Evolutionary conservation across 1,140 invertebrate genomes (phyloP).

Genomic region (Drosophila ohnishii): DNA sequence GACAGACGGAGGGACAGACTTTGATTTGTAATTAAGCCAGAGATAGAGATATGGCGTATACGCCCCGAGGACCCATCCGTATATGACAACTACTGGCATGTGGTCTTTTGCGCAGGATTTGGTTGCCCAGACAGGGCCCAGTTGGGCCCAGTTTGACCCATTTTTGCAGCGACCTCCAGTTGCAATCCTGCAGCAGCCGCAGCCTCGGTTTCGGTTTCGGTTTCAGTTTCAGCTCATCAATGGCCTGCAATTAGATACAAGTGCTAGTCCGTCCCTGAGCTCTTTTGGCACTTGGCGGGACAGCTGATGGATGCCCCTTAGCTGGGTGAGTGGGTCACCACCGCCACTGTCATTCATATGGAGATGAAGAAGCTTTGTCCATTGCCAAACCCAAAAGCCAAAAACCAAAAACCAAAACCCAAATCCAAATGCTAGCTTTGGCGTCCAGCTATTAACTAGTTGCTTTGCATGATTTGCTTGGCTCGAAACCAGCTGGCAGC

Average conservation of each 20-base stretch:
- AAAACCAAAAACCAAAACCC: slow-evolving; percentile 10
- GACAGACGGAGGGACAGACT: slow-evolving; percentile 5
- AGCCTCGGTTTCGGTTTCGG: not conserved
- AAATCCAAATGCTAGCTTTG: slow-evolving; percentile 21
- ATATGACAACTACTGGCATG: slow-evolving; percentile 37
- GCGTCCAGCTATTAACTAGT: slow-evolving; percentile 51
- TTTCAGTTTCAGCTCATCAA: slow-evolving; percentile 18
- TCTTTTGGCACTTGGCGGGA: slow-evolving; percentile 23
- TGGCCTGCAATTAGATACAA: slow-evolving; percentile 54
- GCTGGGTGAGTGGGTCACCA: slow-evolving; percentile 32
- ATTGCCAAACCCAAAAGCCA: slow-evolving; percentile 31
- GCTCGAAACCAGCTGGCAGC: slow-evolving; percentile 53
- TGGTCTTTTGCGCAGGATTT: slow-evolving; percentile 49
- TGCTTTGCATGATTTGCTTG: slow-evolving; percentile 64
- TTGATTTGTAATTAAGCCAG: slow-evolving; percentile 55
- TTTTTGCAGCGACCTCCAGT: slow-evolving; percentile 48
- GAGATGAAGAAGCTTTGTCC: slow-evolving; percentile 47
- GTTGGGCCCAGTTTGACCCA: slow-evolving; percentile 58
- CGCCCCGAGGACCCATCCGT: slow-evolving; percentile 37
- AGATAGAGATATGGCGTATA: slow-evolving; percentile 65
- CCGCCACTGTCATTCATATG: slow-evolving; percentile 32
- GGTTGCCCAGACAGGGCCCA: slow-evolving; percentile 46
- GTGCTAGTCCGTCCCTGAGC: slow-evolving; percentile 29
- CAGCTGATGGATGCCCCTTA: slow-evolving; percentile 31
- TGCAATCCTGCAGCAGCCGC: slow-evolving; percentile 9